Evolutionary conservation across 2,113 vertebrate genomes (phyloP).

Genomic region (Platichthys stellatus): DNA sequence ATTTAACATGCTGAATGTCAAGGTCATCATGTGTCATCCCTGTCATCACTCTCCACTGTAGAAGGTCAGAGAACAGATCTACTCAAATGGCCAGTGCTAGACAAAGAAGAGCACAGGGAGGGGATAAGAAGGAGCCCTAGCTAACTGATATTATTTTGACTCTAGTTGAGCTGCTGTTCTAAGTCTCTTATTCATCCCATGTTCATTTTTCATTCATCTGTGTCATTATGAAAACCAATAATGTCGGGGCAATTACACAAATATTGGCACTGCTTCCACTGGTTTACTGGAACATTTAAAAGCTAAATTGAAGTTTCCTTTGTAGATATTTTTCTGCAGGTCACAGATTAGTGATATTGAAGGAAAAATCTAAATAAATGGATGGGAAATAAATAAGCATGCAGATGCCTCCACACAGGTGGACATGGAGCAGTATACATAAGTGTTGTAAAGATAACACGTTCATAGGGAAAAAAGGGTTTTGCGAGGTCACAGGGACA

Average conservation of each 20-base stretch:
- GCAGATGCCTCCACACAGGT: too few relatives aligned
- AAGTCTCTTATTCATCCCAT: neutral
- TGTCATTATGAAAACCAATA: neutral
- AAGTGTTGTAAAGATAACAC: too few relatives aligned
- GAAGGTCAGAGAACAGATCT: conserved; percentile 93
- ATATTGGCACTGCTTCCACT: neutral
- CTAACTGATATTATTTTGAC: neutral
- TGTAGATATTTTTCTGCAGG: too few relatives aligned
- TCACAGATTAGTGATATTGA: too few relatives aligned
- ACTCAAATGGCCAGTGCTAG: conserved; percentile 89
- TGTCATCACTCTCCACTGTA: conserved; percentile 93
- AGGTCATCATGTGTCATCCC: conserved; percentile 90
- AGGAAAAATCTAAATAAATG: too few relatives aligned
- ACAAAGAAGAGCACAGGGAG: conserved; percentile 76
- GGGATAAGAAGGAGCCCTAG: neutral
- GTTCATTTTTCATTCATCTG: neutral
- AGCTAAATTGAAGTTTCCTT: neutral
- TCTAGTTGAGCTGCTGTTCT: neutral
- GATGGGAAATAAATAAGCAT: too few relatives aligned
- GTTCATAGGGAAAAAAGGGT: too few relatives aligned
- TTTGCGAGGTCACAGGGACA: too few relatives aligned
- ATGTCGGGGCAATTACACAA: neutral
- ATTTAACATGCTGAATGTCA: conserved; percentile 97
- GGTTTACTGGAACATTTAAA: neutral
- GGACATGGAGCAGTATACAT: too few relatives aligned